Percentiles rank a stretch among this genome's conserved stretches.
phyloP scores from a whole-genome alignment of 1,140 invertebrate species.

The Zaprionus ghesquierei region DNA sequence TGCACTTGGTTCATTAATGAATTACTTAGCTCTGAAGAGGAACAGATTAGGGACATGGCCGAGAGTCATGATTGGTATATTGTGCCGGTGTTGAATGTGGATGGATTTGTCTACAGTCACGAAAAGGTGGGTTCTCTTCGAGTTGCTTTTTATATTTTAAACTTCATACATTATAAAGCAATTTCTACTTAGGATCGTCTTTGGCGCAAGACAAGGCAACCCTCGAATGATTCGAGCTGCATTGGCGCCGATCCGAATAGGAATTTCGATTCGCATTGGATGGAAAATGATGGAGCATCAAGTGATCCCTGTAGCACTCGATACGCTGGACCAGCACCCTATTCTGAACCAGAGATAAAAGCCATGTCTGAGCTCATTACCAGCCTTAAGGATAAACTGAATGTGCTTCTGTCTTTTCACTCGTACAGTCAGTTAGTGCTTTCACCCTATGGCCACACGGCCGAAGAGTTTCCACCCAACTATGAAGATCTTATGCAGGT shows the following conservation, averaged over 20 bases:
- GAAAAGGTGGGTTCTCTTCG: constrained; percentile 58
- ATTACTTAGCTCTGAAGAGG: constrained; percentile 73
- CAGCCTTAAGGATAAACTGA: constrained; percentile 82
- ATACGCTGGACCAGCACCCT: constrained; percentile 88
- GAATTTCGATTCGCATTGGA: constrained; percentile 88
- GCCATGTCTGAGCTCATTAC: constrained; percentile 85
- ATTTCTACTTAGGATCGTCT: constrained; percentile 78
- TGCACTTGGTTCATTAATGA: constrained; percentile 84
- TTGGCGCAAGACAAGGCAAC: constrained; percentile 84
- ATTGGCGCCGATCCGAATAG: constrained; percentile 87
- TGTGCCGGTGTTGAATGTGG: constrained; percentile 88
- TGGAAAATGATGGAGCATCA: constrained; percentile 80
- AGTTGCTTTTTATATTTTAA: neutral
- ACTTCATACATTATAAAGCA: neutral
- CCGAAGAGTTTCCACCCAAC: constrained; percentile 82
- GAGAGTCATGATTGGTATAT: constrained; percentile 86
- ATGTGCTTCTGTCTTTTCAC: constrained; percentile 85
- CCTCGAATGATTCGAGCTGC: constrained; percentile 79
- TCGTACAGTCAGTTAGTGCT: constrained; percentile 84
- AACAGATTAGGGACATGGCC: constrained; percentile 78
- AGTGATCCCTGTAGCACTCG: constrained; percentile 85
- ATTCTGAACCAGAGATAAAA: constrained; percentile 90
- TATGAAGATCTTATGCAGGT: constrained; percentile 84
- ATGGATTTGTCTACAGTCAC: constrained; percentile 87
- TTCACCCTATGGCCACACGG: constrained; percentile 84